Percentiles rank a stretch among this genome's conserved stretches.
Evolutionary conservation across 2,113 vertebrate species (phyloP).

Genomic region (Fulmarus glacialis): DNA sequence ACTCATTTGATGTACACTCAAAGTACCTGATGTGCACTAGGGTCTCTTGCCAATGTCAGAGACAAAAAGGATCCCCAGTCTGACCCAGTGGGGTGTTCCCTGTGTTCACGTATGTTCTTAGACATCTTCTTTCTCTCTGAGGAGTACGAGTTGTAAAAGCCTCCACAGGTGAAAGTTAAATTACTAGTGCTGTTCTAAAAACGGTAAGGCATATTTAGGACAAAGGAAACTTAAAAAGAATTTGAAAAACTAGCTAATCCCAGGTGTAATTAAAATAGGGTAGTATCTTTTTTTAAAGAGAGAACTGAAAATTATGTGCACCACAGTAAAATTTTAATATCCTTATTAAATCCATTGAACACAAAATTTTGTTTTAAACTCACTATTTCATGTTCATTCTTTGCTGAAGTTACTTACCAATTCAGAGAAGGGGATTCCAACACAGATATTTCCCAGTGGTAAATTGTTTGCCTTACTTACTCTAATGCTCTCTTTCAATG

Average conservation of each 20-base stretch:
- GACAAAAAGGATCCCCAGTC: background rate
- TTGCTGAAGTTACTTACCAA: background rate
- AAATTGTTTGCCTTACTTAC: background rate
- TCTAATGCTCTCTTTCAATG: background rate
- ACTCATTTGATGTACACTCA: background rate
- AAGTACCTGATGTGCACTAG: background rate
- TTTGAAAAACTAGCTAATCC: background rate
- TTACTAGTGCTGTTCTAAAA: background rate
- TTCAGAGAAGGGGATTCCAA: background rate
- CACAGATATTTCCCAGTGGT: background rate
- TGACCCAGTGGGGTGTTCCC: background rate
- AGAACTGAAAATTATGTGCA: background rate
- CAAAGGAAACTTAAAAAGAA: background rate
- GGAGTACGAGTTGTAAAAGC: background rate
- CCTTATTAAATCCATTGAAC: background rate
- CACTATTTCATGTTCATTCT: background rate
- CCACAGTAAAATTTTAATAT: background rate
- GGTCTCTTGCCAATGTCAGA: background rate
- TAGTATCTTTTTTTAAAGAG: background rate
- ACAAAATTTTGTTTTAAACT: background rate
- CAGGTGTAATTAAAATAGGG: background rate
- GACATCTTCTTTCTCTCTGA: background rate
- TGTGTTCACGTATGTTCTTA: background rate
- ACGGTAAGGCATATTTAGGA: background rate
- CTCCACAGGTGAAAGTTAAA: background rate